Evolutionary conservation across 2,797 vertebrate genomes (phyloP).

Genomic region (Bufotes viridis): DNA sequence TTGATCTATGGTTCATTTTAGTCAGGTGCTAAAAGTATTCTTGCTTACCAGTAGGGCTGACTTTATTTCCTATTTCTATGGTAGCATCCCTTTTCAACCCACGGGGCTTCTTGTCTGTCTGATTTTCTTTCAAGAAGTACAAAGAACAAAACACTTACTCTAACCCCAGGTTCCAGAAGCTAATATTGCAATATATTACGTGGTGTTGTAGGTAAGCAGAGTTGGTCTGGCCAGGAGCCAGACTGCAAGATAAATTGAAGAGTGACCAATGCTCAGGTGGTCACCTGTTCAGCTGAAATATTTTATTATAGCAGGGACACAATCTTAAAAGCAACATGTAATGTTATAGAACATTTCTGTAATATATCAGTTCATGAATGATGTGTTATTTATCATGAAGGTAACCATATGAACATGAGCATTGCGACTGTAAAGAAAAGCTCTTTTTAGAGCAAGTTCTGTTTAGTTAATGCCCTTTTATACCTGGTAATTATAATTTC

Average conservation of each 20-base stretch:
- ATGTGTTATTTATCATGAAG: background rate
- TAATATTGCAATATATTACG: slow-evolving; percentile 9
- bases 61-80: background rate
- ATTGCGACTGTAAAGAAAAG: background rate
- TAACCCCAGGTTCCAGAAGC: slow-evolving; percentile 15
- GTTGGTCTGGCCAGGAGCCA: background rate
- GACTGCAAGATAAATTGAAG: background rate
- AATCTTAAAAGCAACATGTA: background rate
- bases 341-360: background rate
- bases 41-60: background rate
- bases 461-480: background rate
- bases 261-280: background rate
- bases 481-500: background rate
- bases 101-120: background rate
- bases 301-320: background rate
- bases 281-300: background rate
- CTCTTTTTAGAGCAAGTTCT: too few relatives aligned
- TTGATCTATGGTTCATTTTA: background rate
- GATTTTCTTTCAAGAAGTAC: background rate
- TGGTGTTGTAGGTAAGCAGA: background rate
- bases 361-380: background rate
- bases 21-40: background rate
- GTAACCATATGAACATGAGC: background rate
- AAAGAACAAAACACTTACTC: slow-evolving; percentile 1
- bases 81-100: slow-evolving; percentile 2